Evolutionary conservation across 2,888 invertebrate species (phyloP).

Genomic region (Lepidochrysops patricia): DNA sequence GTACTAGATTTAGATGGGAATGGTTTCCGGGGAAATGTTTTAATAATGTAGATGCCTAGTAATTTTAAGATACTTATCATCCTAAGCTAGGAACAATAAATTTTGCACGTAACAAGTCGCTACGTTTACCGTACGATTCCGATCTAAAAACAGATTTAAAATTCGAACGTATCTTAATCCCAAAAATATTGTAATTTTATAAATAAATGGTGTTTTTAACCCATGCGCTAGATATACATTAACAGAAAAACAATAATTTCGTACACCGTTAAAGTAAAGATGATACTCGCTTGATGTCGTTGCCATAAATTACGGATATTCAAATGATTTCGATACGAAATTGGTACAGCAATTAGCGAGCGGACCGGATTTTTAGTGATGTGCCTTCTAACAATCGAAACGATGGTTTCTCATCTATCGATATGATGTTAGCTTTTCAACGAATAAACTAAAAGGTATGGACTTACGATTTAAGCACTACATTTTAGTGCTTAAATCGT

Average conservation of each 20-base stretch:
- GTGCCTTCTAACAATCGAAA: slow-evolving; percentile 27
- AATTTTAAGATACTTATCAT: too few relatives aligned
- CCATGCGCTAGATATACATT: neutral
- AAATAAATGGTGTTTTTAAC: neutral
- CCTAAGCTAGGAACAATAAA: too few relatives aligned
- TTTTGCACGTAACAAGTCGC: too few relatives aligned
- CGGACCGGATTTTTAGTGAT: slow-evolving; percentile 62
- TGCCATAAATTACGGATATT: slow-evolving; percentile 69
- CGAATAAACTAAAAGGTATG: too few relatives aligned
- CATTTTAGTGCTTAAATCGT: too few relatives aligned
- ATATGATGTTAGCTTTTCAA: too few relatives aligned
- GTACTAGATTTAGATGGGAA: too few relatives aligned
- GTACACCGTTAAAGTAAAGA: slow-evolving; percentile 42
- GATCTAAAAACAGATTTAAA: neutral
- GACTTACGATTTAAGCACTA: too few relatives aligned
- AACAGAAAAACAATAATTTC: slow-evolving; percentile 11
- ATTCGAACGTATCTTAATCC: neutral
- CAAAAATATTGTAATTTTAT: neutral
- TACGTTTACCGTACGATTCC: too few relatives aligned
- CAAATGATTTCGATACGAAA: slow-evolving; percentile 70
- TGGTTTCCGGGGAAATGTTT: too few relatives aligned
- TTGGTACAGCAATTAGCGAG: slow-evolving; percentile 72
- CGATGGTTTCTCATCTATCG: neutral
- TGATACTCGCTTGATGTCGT: slow-evolving; percentile 55
- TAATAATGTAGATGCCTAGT: too few relatives aligned